Evolutionary conservation across 92 coral and sea anemone species (phyloP).

Genomic region (Zoanthus gigantus): DNA sequence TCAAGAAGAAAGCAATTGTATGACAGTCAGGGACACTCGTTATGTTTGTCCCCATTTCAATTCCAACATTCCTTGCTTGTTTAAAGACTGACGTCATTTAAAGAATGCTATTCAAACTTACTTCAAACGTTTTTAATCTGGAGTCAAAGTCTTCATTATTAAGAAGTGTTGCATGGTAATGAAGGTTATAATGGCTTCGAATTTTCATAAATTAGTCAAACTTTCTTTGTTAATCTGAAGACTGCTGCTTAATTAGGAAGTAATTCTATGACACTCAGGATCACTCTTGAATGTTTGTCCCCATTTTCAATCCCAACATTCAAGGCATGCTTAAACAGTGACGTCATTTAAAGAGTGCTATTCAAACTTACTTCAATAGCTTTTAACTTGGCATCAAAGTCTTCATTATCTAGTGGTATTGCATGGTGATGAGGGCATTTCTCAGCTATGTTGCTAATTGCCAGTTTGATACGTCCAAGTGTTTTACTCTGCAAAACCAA

Average conservation of each 20-base stretch:
- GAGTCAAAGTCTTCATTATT: no score
- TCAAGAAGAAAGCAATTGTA: no score
- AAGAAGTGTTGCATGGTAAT: constrained; percentile 45
- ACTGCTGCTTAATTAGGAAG: no score
- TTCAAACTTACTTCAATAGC: constrained; percentile 71
- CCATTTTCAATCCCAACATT: neutral
- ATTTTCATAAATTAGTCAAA: no score
- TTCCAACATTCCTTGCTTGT: no score
- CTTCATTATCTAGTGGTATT: constrained; percentile 74
- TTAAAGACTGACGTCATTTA: neutral
- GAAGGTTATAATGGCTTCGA: constrained; percentile 19
- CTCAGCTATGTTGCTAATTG: constrained; percentile 90
- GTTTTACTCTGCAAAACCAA: constrained; percentile 75
- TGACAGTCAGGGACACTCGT: no score
- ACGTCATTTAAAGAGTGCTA: neutral
- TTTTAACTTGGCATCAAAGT: constrained; percentile 80
- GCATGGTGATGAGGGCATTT: constrained; percentile 79
- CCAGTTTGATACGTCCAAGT: constrained; percentile 86
- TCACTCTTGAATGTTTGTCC: no score
- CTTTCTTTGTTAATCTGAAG: no score
- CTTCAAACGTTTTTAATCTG: constrained; percentile 59
- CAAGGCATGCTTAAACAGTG: neutral
- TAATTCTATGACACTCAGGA: no score
- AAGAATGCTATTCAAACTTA: neutral
- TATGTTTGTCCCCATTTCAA: neutral